Percentiles rank a stretch among this genome's conserved stretches.
Evolutionary conservation across 2,797 vertebrate genomes (phyloP).

Genomic region (Psittacula derbiana): DNA sequence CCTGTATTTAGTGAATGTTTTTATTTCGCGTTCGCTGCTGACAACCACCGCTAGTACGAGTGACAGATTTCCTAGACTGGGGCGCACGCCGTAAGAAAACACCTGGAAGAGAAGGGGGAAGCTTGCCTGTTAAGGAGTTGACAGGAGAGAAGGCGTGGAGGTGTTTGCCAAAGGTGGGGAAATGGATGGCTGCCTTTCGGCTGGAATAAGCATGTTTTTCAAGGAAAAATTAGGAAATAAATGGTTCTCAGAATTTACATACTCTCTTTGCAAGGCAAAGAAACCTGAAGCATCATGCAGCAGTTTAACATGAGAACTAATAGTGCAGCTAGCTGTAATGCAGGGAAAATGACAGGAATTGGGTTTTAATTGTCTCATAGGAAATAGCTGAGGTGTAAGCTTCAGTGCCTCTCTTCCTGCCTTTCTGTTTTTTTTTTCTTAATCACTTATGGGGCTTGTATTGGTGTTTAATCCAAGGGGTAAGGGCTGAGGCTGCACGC

Average conservation of each 20-base stretch:
- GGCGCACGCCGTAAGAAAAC: fast-evolving
- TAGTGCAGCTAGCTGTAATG: not conserved
- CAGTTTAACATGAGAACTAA: not conserved
- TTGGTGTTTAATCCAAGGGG: not conserved
- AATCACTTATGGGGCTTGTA: not conserved
- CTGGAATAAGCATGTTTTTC: not conserved
- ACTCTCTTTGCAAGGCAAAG: not conserved
- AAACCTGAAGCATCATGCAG: not conserved
- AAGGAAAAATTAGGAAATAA: not conserved
- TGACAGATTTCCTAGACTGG: fast-evolving
- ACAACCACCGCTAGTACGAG: fast-evolving
- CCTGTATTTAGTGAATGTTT: fast-evolving
- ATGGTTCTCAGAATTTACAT: not conserved
- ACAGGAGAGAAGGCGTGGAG: not conserved
- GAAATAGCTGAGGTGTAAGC: not conserved
- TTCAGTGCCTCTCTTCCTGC: not conserved
- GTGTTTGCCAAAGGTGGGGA: not conserved
- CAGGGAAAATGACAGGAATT: not conserved
- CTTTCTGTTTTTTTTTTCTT: not conserved
- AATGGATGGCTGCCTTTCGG: not conserved
- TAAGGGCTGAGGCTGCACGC: not conserved
- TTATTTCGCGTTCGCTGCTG: not conserved
- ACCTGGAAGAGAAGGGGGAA: not conserved
- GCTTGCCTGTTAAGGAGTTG: fast-evolving
- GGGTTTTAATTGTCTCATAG: not conserved